phyloP scores from a whole-genome alignment of 2,113 vertebrate species.

The Grammomys surdaster region DNA sequence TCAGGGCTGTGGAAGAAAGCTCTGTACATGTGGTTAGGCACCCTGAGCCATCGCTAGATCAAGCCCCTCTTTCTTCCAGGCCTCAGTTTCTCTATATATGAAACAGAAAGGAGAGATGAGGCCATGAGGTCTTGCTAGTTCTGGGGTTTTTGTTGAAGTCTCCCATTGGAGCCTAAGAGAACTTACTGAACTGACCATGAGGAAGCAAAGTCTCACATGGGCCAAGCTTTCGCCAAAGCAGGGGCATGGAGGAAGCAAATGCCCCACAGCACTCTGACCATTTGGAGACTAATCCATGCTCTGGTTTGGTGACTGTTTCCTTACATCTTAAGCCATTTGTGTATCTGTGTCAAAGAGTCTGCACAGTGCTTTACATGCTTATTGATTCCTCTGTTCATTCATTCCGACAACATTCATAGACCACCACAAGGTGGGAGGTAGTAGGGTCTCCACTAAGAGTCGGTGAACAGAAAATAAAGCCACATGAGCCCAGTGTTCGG shows the following conservation, averaged over 20 bases:
- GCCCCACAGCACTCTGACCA: accelerated
- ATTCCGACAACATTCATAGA: neutral
- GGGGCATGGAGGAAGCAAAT: neutral
- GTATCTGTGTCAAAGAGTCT: neutral
- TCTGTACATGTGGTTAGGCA: accelerated
- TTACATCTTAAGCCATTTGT: accelerated
- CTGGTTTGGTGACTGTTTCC: neutral
- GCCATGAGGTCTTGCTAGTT: neutral
- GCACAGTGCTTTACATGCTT: neutral
- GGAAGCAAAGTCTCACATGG: neutral
- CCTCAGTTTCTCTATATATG: neutral
- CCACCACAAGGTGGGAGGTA: too few relatives aligned
- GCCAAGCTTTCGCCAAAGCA: neutral
- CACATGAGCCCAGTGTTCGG: accelerated
- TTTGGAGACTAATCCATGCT: accelerated
- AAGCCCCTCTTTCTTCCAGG: neutral
- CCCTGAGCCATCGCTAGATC: accelerated
- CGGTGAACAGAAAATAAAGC: neutral
- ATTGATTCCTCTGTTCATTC: neutral
- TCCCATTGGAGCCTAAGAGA: neutral
- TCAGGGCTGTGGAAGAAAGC: neutral
- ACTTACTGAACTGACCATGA: accelerated
- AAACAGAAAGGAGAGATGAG: neutral
- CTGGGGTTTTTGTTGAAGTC: neutral
- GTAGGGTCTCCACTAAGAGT: neutral